Percentiles rank a stretch among this genome's conserved stretches.
These are phyloP conservation scores for Zosterops borbonicus DNA, from an alignment of 2,113 vertebrate genomes.

Conservation along the genomic window DNA sequence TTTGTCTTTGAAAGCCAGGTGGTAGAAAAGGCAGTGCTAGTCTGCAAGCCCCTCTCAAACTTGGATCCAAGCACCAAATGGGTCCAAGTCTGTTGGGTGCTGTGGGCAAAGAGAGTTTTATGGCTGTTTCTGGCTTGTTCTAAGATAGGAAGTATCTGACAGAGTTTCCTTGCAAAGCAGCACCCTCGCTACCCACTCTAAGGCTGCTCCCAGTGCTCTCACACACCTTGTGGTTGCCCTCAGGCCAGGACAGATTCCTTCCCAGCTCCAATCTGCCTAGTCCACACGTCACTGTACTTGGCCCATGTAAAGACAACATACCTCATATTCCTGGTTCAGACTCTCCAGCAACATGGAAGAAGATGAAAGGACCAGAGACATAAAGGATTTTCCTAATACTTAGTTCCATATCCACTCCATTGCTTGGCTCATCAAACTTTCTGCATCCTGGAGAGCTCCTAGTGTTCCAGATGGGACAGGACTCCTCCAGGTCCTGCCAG, in stretches of 20 bases:
- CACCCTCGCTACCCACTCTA: rapidly evolving
- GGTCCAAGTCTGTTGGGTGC: not conserved
- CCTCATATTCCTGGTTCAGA: not conserved
- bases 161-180: not conserved
- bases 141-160: not conserved
- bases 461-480: not conserved
- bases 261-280: not conserved
- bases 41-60: not conserved
- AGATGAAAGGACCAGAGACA: not conserved
- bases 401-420: not conserved
- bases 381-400: not conserved
- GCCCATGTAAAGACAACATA: not conserved
- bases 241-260: not conserved
- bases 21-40: not conserved
- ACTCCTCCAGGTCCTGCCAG: not conserved
- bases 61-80: not conserved
- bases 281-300: not conserved
- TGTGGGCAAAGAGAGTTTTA: not conserved
- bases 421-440: not conserved
- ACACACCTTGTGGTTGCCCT: not conserved
- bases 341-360: not conserved
- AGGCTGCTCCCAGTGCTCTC: not conserved
- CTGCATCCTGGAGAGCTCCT: not conserved
- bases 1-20: not conserved
- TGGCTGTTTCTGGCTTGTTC: not conserved